These are phyloP conservation scores for Laterallus jamaicensis DNA, from an alignment of 2,113 vertebrate genomes.

Conservation along the genomic window DNA sequence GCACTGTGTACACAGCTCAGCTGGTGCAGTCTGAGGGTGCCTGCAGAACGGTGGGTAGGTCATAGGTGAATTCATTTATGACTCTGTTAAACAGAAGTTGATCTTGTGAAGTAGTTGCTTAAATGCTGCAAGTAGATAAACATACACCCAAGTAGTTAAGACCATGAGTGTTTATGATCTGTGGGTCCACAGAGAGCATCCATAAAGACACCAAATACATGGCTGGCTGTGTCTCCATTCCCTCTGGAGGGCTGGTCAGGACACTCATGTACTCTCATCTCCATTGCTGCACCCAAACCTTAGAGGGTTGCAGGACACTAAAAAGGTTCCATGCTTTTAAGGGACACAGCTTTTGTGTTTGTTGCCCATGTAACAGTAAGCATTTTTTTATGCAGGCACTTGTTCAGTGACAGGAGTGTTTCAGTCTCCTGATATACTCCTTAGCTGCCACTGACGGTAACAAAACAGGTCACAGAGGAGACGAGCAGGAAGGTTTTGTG, in stretches of 20 bases:
- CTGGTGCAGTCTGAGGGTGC: neutral
- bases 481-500: neutral
- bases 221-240: neutral
- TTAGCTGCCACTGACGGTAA: neutral
- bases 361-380: neutral
- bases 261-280: neutral
- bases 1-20: neutral
- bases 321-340: neutral
- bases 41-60: neutral
- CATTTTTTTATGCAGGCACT: neutral
- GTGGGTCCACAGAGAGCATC: neutral
- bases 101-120: neutral
- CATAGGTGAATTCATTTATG: neutral
- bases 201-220: neutral
- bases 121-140: neutral
- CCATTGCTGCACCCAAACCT: neutral
- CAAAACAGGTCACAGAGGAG: neutral
- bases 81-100: neutral
- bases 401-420: neutral
- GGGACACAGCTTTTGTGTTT: neutral
- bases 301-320: neutral
- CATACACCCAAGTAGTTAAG: neutral
- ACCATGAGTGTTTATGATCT: neutral
- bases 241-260: neutral
- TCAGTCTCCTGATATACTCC: neutral